phyloP scores from a whole-genome alignment of 2,888 invertebrate species.

The Ommatoiulus sabulosus region DNA sequence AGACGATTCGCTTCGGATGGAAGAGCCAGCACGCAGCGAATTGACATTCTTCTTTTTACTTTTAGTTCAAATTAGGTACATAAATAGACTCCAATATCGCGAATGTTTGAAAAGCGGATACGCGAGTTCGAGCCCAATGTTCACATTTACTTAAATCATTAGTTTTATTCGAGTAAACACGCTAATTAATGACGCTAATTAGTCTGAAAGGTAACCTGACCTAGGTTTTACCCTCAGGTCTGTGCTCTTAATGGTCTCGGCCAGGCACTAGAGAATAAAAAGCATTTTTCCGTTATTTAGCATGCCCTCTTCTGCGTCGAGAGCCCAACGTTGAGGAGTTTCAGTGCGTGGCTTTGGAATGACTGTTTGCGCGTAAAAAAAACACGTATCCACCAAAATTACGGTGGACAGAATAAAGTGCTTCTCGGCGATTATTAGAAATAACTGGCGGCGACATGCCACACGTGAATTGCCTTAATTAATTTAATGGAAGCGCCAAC shows the following conservation, averaged over 20 bases:
- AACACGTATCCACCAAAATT: not conserved
- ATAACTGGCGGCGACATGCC: constrained; percentile 9
- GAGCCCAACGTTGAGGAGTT: not conserved
- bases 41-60: no score
- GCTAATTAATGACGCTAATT: not conserved
- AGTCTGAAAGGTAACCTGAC: not conserved
- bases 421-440: not conserved
- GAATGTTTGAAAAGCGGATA: not conserved
- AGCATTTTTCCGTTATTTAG: not conserved
- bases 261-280: not conserved
- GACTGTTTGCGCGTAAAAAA: not conserved
- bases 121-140: not conserved
- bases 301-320: not conserved
- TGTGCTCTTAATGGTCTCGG: not conserved
- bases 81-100: no score
- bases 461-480: constrained; percentile 32
- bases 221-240: not conserved
- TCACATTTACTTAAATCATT: not conserved
- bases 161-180: not conserved
- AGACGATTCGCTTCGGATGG: no score
- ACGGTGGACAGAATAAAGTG: not conserved
- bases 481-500: constrained; percentile 13
- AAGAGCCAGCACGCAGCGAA: no score
- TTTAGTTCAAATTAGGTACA: no score
- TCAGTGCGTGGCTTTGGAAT: not conserved